Evolutionary conservation across 2,113 vertebrate genomes (phyloP), one percentile per base, ranked within the genome.

Genomic region (Sisor rabdophorus): DNA sequence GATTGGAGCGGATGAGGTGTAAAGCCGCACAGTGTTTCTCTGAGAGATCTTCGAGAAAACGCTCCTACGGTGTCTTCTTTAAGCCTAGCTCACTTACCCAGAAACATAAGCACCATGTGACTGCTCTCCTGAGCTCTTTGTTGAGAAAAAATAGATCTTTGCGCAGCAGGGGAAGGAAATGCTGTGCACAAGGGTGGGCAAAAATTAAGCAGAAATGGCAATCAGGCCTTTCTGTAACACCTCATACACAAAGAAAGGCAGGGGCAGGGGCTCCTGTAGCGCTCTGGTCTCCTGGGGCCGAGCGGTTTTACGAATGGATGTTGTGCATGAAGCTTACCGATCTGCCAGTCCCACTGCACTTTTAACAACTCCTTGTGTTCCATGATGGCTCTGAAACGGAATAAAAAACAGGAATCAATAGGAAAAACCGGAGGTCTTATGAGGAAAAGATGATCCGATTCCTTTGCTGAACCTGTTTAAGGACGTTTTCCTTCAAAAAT

Each of bases 261-360:
- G 1, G 10, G 52, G 32, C n/a, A 47, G 28, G 24, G n/a, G 0
- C 26, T 44, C 58, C 58, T 52, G n/a, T 40, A 15, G 28, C 22
- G 10, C 71, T 56, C 58, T 56, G 32, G 22, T 61, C 69, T 65
- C 52, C 59, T 36, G 44, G 11, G 61, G 48, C 50, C 19, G 59
- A 4, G 13, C 48, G n/a, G 7, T 65, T 55, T 44, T 0, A 26
- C 20, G 22, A 2, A 17, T 8, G 20, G 30, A 26, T 30, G 28
- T 28, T 44, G 16, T 54, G 36, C 24, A 44, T 71, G 30, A 68
- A 56, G 32, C 91, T 94, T 92, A 96, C 96, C 96, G 89, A 98
- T 96, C 87, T 97, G 95, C 96, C 96, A 98, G 60, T 98, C 93
- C 96, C 96, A 98, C 68, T 94, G 93, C 55, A 98, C 94, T 88